These are phyloP conservation scores for Capitella teleta DNA, from an alignment of 1,140 invertebrate species.

Conservation along the genomic window DNA sequence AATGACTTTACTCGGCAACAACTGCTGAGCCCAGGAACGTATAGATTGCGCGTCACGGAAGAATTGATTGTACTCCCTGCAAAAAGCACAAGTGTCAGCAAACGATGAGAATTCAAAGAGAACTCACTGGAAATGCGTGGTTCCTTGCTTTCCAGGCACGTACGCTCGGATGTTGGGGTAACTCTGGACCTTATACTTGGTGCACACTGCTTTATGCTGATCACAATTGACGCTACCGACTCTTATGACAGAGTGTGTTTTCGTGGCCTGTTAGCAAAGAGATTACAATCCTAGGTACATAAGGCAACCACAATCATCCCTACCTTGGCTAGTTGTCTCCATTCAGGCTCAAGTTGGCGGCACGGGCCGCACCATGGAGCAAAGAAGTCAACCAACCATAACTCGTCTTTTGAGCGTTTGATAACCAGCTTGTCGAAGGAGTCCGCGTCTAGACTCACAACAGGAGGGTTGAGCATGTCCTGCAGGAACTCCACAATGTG, in stretches of 20 bases:
- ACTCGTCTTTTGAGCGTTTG: conserved; percentile 41
- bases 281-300: neutral
- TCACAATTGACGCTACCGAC: conserved; percentile 62
- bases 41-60: conserved; percentile 50
- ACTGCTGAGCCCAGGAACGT: conserved; percentile 51
- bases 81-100: conserved; percentile 27
- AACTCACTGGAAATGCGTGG: conserved; percentile 44
- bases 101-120: too few species aligned
- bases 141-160: conserved; percentile 45
- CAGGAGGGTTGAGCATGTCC: conserved; percentile 48
- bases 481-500: conserved; percentile 12
- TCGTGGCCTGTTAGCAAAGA: neutral
- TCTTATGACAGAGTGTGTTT: neutral
- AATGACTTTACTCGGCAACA: conserved; percentile 45
- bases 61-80: conserved; percentile 51
- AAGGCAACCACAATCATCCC: neutral
- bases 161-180: conserved; percentile 64
- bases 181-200: conserved; percentile 48
- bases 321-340: conserved; percentile 50
- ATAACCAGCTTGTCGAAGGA: conserved; percentile 50
- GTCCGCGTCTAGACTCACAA: conserved; percentile 47
- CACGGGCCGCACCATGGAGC: conserved; percentile 60
- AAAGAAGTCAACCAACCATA: conserved; percentile 60
- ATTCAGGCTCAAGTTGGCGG: conserved; percentile 52
- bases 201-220: conserved; percentile 49